A percentile compares a stretch with the other conserved stretches of the same genome.
These are phyloP conservation scores for Hartigia nigra DNA, from an alignment of 2,888 invertebrate species.

Conservation along the genomic window DNA sequence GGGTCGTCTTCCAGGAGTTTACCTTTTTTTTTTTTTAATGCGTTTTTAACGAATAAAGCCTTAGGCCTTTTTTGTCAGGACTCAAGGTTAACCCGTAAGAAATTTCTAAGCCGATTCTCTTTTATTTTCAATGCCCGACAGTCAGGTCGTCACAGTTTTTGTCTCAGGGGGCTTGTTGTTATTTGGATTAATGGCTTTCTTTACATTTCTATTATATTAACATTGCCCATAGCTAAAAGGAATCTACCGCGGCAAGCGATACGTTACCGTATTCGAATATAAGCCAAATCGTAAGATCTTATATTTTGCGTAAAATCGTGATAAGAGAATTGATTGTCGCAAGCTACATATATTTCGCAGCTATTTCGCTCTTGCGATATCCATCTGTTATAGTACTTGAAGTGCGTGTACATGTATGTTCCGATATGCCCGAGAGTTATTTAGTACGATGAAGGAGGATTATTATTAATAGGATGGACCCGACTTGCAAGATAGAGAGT, in stretches of 20 bases:
- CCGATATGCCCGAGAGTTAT: background rate
- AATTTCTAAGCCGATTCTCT: background rate
- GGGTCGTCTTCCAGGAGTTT: background rate
- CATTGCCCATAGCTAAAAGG: background rate
- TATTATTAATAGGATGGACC: background rate
- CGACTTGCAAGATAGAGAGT: background rate
- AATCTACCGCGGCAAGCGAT: background rate
- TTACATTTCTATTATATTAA: background rate
- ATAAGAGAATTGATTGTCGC: background rate
- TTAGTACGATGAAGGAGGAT: background rate
- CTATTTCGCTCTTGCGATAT: background rate
- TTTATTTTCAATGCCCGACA: background rate
- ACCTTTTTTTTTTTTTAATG: background rate
- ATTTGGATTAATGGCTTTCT: background rate
- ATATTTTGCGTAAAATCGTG: background rate
- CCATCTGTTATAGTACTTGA: background rate
- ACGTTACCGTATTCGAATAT: background rate
- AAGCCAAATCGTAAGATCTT: background rate
- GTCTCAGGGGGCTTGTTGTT: background rate
- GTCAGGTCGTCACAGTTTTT: background rate
- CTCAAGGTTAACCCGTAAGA: background rate
- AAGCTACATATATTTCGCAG: background rate
- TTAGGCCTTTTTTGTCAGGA: background rate
- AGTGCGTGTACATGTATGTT: background rate
- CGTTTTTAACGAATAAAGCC: background rate